phyloP scores from a whole-genome alignment of 2,113 vertebrate genomes.

The Halcyon senegalensis region DNA sequence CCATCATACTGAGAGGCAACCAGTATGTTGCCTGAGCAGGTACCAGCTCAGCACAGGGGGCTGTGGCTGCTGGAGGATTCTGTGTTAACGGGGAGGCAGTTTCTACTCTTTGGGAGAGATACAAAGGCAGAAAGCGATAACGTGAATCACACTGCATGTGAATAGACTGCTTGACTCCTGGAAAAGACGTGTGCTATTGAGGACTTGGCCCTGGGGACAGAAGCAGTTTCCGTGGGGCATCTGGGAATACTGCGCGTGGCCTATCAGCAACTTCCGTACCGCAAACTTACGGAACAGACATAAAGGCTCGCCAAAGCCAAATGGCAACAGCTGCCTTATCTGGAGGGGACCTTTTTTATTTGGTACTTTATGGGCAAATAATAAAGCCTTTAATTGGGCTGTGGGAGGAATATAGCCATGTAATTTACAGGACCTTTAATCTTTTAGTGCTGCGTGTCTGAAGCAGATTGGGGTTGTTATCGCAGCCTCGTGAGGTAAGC shows the following conservation, averaged over 20 bases:
- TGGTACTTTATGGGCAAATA: conserved; percentile 75
- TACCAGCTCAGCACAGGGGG: neutral
- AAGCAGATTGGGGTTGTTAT: conserved; percentile 65
- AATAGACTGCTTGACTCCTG: neutral
- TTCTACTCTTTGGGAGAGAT: neutral
- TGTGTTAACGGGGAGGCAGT: neutral
- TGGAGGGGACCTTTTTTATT: conserved; percentile 63
- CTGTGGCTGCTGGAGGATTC: neutral
- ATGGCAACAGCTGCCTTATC: conserved; percentile 65
- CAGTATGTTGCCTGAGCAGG: neutral
- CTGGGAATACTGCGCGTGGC: conserved; percentile 23
- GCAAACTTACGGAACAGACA: conserved; percentile 31
- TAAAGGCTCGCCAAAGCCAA: conserved; percentile 37
- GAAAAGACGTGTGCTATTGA: neutral
- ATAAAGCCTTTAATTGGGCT: conserved; percentile 75
- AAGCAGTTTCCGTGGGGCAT: neutral
- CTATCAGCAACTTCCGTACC: conserved; percentile 58
- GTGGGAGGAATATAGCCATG: conserved; percentile 53
- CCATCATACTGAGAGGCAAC: neutral
- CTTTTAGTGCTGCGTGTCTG: conserved; percentile 62
- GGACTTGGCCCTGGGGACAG: conserved; percentile 2
- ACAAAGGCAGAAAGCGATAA: neutral
- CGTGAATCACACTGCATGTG: accelerated
- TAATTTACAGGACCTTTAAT: conserved; percentile 75
- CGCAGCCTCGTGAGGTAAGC: conserved; percentile 13